Base-by-base conservation (phyloP, 2,797 vertebrate genomes). In the Lates japonicus region DNA sequence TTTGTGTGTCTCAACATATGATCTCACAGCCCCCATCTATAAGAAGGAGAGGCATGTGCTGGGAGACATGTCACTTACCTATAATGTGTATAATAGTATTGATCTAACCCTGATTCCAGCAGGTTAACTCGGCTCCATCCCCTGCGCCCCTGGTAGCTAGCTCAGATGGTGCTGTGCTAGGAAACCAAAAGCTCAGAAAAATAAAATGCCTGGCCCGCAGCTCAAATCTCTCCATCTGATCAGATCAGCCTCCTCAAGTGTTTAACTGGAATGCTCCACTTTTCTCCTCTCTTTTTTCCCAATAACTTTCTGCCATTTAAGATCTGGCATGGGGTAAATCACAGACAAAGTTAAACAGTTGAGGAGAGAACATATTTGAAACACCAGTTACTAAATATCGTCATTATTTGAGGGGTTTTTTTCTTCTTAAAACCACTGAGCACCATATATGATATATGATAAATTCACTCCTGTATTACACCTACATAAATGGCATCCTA, bases 191-290 rank as follows among this genome's bases (percentile, higher is more conserved):
- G 76, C 82, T 61, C n/a, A 77, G 75, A 74, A 82, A 86, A 92
- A 93, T 81, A 92, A 92, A 91, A 84, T 70, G 42, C 33, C 86
- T 82, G 66, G 52, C 73, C 77, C 72, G 73, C 44, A 74, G 79
- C 81, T 82, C 79, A 79, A 80, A 92, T 93, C 90, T 86, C 83
- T 78, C 79, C 80, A 82, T 90, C 90, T 70, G 82, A 93, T 92
- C 88, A 84, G 71, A 80, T 88, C 80, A 5, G 64, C 55, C 83
- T 85, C 79, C 78, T 87, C 83, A 76, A 78, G 70, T 81, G 80
- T 83, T 85, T 69, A 35, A 2, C 71, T 77, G 76, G 82, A 91
- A 91, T 88, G 75, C 42, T 68, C 57, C 44, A 58, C 58, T 87
- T 85, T 76, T 70, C 52, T 67, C 33, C 19, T 58, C 4, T 39